Percentiles rank a stretch among this genome's conserved stretches.
Conservation (phyloP, 2,797 vertebrate species). For the Myotis pilosus region DNA sequence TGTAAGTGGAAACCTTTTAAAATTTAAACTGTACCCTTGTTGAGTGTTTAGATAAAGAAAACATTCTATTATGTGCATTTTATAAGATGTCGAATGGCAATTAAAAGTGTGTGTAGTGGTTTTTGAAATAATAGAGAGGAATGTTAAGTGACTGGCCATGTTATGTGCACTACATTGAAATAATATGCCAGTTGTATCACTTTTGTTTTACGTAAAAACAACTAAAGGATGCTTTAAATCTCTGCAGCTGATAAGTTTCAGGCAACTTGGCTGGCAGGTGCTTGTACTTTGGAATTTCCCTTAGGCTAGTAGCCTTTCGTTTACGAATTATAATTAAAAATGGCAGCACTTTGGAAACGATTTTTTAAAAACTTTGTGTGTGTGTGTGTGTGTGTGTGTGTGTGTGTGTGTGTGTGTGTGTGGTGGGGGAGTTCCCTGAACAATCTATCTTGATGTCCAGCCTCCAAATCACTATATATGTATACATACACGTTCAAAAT, state of each 20-base stretch:
- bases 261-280: slow-evolving; percentile 19
- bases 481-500: not conserved
- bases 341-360: not conserved
- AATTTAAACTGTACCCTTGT: not conserved
- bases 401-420: not conserved
- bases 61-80: not conserved
- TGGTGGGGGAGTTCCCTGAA: not conserved
- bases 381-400: not conserved
- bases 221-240: slow-evolving; percentile 39
- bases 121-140: slow-evolving; percentile 37
- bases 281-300: slow-evolving; percentile 54
- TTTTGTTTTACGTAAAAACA: slow-evolving; percentile 52
- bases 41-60: slow-evolving; percentile 42
- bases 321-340: slow-evolving; percentile 43
- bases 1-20: slow-evolving; percentile 42
- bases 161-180: not conserved
- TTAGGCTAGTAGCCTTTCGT: slow-evolving; percentile 39
- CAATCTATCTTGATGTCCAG: slow-evolving; percentile 23
- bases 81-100: not conserved
- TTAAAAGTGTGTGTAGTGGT: not conserved
- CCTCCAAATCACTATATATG: not conserved
- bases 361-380: not conserved
- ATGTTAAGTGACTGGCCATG: slow-evolving; percentile 25
- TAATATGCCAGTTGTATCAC: not conserved
- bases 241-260: slow-evolving; percentile 38